phyloP scores from a whole-genome alignment of 2,797 vertebrate genomes.

The Oreonectes daqikongensis region DNA sequence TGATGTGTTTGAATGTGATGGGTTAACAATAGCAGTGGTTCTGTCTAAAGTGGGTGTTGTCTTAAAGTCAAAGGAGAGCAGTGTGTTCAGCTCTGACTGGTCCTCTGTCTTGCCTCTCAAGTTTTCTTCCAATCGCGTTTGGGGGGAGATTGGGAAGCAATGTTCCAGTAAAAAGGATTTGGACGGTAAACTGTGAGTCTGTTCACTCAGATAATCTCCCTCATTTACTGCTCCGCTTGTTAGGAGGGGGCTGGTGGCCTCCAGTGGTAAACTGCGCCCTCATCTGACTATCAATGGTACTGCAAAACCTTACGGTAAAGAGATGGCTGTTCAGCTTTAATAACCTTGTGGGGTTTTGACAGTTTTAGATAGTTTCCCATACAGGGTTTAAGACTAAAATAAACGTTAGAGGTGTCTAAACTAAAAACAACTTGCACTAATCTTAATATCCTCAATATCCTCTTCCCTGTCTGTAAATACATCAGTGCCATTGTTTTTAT shows the following conservation, averaged over 20 bases:
- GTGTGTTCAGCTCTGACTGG: slow-evolving; percentile 21
- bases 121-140: slow-evolving; percentile 65
- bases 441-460: too few species aligned
- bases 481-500: too few species aligned
- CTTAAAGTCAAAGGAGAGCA: slow-evolving; percentile 14
- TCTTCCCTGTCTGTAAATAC: too few species aligned
- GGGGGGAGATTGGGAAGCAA: slow-evolving; percentile 69
- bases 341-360: background rate
- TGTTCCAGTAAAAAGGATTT: slow-evolving; percentile 74
- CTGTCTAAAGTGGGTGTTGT: slow-evolving; percentile 18
- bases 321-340: background rate
- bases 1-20: background rate
- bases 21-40: slow-evolving; percentile 19
- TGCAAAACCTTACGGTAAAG: slow-evolving; percentile 52
- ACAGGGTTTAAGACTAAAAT: too few species aligned
- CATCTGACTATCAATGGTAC: slow-evolving; percentile 64
- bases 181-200: slow-evolving; percentile 67
- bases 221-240: slow-evolving; percentile 68
- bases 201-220: slow-evolving; percentile 69
- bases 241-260: background rate
- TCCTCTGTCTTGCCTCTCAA: slow-evolving; percentile 53
- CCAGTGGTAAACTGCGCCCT: slow-evolving; percentile 65
- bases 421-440: too few species aligned
- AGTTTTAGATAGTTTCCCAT: too few species aligned
- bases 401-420: too few species aligned